A percentile compares a stretch with the other conserved stretches of the same genome.
phyloP scores from a whole-genome alignment of 2,888 invertebrate genomes.

The Gryllus longicercus region DNA sequence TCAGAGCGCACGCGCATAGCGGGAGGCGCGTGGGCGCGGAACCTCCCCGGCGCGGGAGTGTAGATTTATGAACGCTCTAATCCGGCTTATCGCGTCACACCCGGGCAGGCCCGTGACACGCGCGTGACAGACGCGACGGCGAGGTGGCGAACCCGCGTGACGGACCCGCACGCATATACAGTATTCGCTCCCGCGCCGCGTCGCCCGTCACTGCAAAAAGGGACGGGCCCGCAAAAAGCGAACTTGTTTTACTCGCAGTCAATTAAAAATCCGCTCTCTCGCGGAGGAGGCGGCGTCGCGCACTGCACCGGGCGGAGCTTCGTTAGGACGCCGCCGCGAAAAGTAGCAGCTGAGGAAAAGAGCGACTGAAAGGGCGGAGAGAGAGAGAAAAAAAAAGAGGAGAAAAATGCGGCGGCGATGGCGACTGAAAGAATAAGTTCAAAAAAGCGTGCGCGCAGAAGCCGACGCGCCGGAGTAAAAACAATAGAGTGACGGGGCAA shows the following conservation, averaged over 20 bases:
- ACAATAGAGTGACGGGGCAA: neutral
- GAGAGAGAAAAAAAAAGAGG: neutral
- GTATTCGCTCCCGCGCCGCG: no score
- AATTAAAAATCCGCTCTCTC: neutral
- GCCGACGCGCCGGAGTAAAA: neutral
- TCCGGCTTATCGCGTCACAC: slow-evolving; percentile 17
- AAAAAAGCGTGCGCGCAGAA: neutral
- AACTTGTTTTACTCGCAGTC: slow-evolving; percentile 6
- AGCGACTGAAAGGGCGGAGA: neutral
- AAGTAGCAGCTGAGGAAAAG: neutral
- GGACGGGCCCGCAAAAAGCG: neutral
- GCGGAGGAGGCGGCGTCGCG: neutral
- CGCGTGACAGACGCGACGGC: neutral
- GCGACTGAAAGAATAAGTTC: neutral
- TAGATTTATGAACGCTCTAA: neutral
- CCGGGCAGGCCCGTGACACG: neutral
- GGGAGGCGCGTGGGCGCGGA: no score
- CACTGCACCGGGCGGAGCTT: neutral
- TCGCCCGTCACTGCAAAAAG: neutral
- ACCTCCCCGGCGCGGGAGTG: neutral
- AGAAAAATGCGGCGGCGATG: neutral
- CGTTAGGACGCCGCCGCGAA: neutral
- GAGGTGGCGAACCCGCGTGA: neutral
- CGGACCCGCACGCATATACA: no score
- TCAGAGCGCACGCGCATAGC: no score